Evolutionary conservation across 2,888 invertebrate genomes (phyloP), one percentile per base, ranked within the genome.

Genomic region (Macrophya annulata): DNA sequence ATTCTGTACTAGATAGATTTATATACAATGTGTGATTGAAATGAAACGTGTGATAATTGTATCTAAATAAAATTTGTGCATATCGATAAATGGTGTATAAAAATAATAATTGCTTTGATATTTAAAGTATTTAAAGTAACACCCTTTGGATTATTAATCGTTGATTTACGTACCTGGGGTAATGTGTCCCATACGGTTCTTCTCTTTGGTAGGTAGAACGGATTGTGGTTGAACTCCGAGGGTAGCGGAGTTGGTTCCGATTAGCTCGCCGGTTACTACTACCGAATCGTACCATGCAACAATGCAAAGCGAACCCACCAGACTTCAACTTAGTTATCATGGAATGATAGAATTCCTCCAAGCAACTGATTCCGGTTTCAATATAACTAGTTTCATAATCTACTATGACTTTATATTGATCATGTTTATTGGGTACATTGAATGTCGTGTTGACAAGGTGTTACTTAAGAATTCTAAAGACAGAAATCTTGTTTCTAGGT

Each of bases 141-240:
- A 25, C 37, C 25, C 12, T 25, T 37, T 62, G 15, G 31, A 68
- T 12, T 68, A 25, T 62, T 62, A 62, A 25, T 62, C 62, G 25
- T 62, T 21, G 62, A 84, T 87, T 87, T 88, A 92, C 92, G 90
- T 93, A 93, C 92, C 92, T 92, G 92, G 91, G 51, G 92, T 92
- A 62, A 92, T 91, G 88, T 93, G 92, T 91, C 93, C 92, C 85
- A 92, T 87, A 89, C 92, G 92, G 88, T 95, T 94, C 94, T 95
- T 95, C 87, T 95, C 95, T 90, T 95, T 95, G 82, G 94, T 94
- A 82, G 95, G 94, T 31, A 95, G 95, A 91, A 95, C 94, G 87
- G 95, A 94, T 2, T 94, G 94, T 4, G 94, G 94, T 94, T 95
- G 82, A 94, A 94, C 82, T 94, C 94, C 21, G 93, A 93, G 84